These are phyloP conservation scores for Eidolon dupreanum DNA, from an alignment of 2,797 vertebrate genomes.

Conservation along the genomic window DNA sequence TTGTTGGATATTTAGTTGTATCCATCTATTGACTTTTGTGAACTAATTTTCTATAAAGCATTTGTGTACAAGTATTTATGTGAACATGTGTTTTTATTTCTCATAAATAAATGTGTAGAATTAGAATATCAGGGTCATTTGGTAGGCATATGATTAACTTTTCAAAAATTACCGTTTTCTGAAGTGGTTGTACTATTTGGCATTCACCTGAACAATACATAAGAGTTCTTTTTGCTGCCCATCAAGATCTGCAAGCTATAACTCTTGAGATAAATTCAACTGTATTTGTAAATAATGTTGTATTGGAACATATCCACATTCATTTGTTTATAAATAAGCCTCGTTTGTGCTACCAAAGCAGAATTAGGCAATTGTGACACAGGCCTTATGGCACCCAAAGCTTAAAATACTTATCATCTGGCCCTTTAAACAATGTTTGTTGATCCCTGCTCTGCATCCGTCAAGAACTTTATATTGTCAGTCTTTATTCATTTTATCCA, in stretches of 20 bases:
- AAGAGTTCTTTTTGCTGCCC: not conserved
- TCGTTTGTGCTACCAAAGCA: not conserved
- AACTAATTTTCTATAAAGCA: not conserved
- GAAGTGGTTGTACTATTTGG: not conserved
- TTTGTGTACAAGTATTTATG: not conserved
- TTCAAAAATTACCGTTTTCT: not conserved
- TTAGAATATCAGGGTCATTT: not conserved
- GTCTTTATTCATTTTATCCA: not conserved
- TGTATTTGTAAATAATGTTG: not conserved
- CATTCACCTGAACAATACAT: not conserved
- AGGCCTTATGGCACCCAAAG: not conserved
- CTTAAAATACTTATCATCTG: not conserved
- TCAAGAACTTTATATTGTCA: not conserved
- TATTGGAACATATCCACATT: not conserved
- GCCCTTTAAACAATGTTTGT: not conserved
- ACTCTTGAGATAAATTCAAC: not conserved
- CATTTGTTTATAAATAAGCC: not conserved
- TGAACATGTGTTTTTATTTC: not conserved
- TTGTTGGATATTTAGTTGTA: not conserved
- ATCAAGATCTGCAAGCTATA: not conserved
- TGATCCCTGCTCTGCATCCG: not conserved
- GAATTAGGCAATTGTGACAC: not conserved
- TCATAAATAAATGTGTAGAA: not conserved
- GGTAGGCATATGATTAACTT: not conserved
- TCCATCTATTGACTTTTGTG: not conserved